Base-by-base conservation (phyloP, 2,888 invertebrate species). In the Criorhina ranunculi region DNA sequence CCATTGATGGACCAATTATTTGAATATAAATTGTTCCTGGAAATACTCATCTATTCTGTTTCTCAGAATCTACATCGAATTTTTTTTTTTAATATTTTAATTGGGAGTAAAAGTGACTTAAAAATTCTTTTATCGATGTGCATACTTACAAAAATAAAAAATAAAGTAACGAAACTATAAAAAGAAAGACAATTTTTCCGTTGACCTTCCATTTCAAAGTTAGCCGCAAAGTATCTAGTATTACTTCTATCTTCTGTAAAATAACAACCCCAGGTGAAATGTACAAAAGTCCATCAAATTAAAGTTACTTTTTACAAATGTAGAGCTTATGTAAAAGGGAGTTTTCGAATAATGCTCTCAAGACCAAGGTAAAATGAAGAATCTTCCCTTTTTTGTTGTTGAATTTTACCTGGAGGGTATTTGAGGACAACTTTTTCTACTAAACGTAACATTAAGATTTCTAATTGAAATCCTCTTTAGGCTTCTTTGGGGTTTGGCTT, bases 261-360 rank as follows among this genome's bases (percentile, higher is more conserved):
- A 57, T 57, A 37, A 37, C 24, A 37, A 60, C 60, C 60, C 15
- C 60, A 60, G 60, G 44, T 60, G 60, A 44, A 44, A 33, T 44
- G 44, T 60, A 31, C 31, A 11, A 60, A 60, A 60, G 44, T 60
- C 44, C 60, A 60, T 60, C 60, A 60, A 15, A 44, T 17, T 44
- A 17, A 15, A 60, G 31, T 17, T 44, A 60, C 31, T 44, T 60
- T 60, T 60, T 44, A 60, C 11, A 31, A 44, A 8, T 17, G 15
- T 4, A 15, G 11, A 11, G 44, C 44, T 33, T 44, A 60, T 31
- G 12, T 31, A 5, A 31, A 29, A 51, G 29, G 11, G 29, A 12
- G 12, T n/a, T 51, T n/a, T 51, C 29, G 7, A 29, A n/a, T 12
- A 5, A 24, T 24, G 5, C 51, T 24, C 24, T 49, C 24, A 24